A percentile compares a stretch with the other conserved stretches of the same genome.
phyloP scores from a whole-genome alignment of 2,797 vertebrate species.

The Acipenser transmontanus region DNA sequence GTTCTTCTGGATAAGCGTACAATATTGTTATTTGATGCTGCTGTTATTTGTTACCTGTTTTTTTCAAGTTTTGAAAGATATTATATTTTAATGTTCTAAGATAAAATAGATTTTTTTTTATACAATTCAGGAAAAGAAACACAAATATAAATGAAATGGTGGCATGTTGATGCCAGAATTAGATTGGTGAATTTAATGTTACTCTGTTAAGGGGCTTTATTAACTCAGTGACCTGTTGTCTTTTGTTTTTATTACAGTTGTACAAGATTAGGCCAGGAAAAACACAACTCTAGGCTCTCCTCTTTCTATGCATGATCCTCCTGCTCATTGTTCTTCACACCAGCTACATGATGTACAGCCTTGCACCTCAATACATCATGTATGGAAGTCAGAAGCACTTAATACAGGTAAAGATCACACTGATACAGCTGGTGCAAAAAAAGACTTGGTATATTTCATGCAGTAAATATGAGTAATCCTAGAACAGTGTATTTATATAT shows the following conservation, averaged over 20 bases:
- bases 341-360: conserved; percentile 97
- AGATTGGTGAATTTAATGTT: background rate
- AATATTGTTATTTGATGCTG: conserved; percentile 11
- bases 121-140: too few species aligned
- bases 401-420: conserved; percentile 64
- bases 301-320: conserved; percentile 97
- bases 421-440: background rate
- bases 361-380: conserved; percentile 97
- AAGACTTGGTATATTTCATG: conserved; percentile 1
- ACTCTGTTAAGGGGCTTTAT: background rate
- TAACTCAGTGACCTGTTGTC: background rate
- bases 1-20: conserved; percentile 98
- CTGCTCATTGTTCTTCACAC: conserved; percentile 93
- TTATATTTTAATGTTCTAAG: too few species aligned
- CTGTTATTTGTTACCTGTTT: background rate
- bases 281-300: conserved; percentile 89
- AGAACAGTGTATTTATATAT: too few species aligned
- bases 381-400: conserved; percentile 97
- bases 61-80: too few species aligned
- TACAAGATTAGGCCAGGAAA: conserved; percentile 90
- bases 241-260: conserved; percentile 58
- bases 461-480: background rate
- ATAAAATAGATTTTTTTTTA: too few species aligned
- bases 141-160: too few species aligned
- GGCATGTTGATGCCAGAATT: too few species aligned